A percentile compares a stretch with the other conserved stretches of the same genome.
Evolutionary conservation across 1,140 invertebrate species (phyloP).

Genomic region (Scaptomyza pallida): DNA sequence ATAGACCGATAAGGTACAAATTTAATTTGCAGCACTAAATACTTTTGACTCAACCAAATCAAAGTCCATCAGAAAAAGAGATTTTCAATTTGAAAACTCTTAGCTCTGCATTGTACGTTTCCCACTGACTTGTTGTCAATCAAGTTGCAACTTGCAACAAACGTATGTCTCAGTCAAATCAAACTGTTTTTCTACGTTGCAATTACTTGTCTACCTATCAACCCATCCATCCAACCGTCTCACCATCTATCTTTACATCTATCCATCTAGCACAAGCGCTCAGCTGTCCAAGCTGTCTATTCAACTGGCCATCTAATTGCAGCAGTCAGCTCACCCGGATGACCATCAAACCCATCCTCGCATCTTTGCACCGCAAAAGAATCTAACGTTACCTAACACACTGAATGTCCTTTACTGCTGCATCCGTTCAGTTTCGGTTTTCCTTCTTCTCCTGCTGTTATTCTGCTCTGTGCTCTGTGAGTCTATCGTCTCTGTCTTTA

Average conservation of each 20-base stretch:
- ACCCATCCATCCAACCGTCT: constrained; percentile 9
- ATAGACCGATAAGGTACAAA: constrained; percentile 2
- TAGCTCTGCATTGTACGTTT: background rate
- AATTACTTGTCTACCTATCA: constrained; percentile 42
- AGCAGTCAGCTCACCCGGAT: constrained; percentile 32
- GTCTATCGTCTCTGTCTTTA: constrained; percentile 24
- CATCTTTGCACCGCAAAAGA: background rate
- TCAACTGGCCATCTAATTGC: constrained; percentile 58
- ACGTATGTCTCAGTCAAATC: constrained; percentile 25
- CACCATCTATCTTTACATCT: constrained; percentile 11
- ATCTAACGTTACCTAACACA: background rate
- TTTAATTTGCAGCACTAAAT: background rate
- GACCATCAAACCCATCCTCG: background rate
- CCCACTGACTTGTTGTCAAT: constrained; percentile 15
- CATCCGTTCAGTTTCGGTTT: constrained; percentile 18
- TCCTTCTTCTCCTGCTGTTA: background rate
- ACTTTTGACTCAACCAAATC: background rate
- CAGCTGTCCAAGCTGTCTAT: constrained; percentile 50
- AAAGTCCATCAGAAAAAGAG: background rate
- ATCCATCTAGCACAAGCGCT: constrained; percentile 34
- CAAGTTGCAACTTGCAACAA: constrained; percentile 18
- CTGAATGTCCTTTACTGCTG: constrained; percentile 36
- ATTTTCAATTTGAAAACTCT: background rate
- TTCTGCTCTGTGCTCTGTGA: background rate
- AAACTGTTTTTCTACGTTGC: constrained; percentile 35